Evolutionary conservation across 2,888 invertebrate species (phyloP).

Genomic region (Heliconius ismenius): DNA sequence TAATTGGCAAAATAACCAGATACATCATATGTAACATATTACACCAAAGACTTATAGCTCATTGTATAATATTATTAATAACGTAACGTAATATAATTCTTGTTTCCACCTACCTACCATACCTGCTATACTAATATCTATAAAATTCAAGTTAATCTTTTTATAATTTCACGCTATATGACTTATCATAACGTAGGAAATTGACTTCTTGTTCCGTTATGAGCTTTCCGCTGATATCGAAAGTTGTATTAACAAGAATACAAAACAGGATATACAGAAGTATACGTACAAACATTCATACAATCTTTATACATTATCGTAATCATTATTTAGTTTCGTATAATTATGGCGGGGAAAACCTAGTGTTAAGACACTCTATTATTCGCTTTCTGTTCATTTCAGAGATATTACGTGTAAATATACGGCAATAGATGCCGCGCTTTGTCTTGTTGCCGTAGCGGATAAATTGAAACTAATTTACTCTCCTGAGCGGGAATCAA

Average conservation of each 20-base stretch:
- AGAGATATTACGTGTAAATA: no score
- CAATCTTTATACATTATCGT: background rate
- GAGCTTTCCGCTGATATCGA: slow-evolving; percentile 11
- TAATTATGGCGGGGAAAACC: no score
- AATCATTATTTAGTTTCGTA: background rate
- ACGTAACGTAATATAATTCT: background rate
- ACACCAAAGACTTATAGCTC: background rate
- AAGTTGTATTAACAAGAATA: slow-evolving; percentile 15
- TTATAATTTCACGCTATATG: slow-evolving; percentile 1
- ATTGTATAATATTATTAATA: slow-evolving; percentile 2
- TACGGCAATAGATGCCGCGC: no score
- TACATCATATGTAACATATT: background rate
- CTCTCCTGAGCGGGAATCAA: no score
- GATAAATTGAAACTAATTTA: no score
- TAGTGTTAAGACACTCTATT: no score
- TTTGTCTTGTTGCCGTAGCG: no score
- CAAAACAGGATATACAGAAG: background rate
- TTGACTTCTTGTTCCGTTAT: slow-evolving; percentile 17
- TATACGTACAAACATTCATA: slow-evolving; percentile 1
- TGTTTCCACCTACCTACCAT: background rate
- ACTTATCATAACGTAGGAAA: slow-evolving; percentile 14
- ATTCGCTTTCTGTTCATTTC: no score
- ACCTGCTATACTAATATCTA: background rate
- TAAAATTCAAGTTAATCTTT: background rate
- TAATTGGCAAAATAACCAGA: background rate